These are phyloP conservation scores for Epizoanthus stellaris DNA, from an alignment of 92 coral and sea anemone genomes.

Conservation along the genomic window DNA sequence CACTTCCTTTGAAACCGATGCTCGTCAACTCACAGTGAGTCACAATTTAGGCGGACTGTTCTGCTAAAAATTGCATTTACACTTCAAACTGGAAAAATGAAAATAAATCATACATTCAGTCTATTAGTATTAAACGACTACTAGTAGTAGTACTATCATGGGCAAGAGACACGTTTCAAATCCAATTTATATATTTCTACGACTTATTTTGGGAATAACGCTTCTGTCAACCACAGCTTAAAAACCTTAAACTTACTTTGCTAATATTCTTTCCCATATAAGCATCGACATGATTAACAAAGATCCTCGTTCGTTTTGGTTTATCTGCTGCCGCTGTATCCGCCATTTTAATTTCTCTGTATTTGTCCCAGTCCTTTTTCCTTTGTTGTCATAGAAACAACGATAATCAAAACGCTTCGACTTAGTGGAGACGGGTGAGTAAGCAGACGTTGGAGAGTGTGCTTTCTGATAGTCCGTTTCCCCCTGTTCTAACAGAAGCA, in stretches of 20 bases:
- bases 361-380: constrained; percentile 34
- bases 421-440: constrained; percentile 11
- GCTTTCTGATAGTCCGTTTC: too few relatives aligned
- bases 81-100: too few relatives aligned
- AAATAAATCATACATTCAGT: too few relatives aligned
- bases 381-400: constrained; percentile 26
- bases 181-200: too few relatives aligned
- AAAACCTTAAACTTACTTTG: constrained; percentile 66
- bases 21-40: too few relatives aligned
- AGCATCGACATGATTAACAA: constrained; percentile 92
- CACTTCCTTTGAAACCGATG: too few relatives aligned
- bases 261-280: constrained; percentile 92
- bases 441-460: not conserved
- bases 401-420: not conserved
- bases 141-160: too few relatives aligned
- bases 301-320: constrained; percentile 82
- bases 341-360: constrained; percentile 73
- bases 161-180: too few relatives aligned
- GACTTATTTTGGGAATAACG: not conserved
- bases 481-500: too few relatives aligned
- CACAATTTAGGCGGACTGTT: not conserved
- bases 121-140: too few relatives aligned
- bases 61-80: too few relatives aligned
- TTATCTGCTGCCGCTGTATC: constrained; percentile 70
- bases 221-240: not conserved